Evolutionary conservation across 2,888 invertebrate species (phyloP).

Genomic region (Disparrhopalites patrizii): DNA sequence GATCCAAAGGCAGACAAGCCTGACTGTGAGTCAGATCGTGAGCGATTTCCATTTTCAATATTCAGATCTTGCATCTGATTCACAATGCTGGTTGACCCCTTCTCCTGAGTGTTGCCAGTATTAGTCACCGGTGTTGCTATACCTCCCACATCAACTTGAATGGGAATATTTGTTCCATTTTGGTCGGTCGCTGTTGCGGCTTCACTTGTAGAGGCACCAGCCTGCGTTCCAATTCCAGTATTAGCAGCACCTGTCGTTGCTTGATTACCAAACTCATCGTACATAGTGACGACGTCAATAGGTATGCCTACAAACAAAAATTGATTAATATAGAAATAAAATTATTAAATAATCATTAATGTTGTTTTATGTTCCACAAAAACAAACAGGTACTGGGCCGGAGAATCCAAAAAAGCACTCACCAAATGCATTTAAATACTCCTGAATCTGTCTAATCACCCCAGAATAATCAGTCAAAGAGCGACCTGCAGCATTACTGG

Average conservation of each 20-base stretch:
- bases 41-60: slow-evolving; percentile 3
- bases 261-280: slow-evolving; percentile 43
- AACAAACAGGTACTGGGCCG: neutral
- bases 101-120: too few relatives aligned
- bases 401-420: slow-evolving; percentile 13
- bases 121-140: neutral
- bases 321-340: neutral
- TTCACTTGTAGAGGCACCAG: neutral
- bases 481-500: slow-evolving; percentile 11
- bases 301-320: slow-evolving; percentile 38
- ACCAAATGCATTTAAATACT: slow-evolving; percentile 45
- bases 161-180: neutral
- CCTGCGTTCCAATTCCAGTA: slow-evolving; percentile 1
- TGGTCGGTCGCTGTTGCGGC: neutral
- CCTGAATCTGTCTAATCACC: slow-evolving; percentile 44
- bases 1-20: neutral
- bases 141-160: neutral
- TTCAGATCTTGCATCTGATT: slow-evolving; percentile 26
- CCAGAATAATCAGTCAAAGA: slow-evolving; percentile 38
- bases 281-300: slow-evolving; percentile 46
- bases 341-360: neutral
- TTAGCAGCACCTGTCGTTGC: slow-evolving; percentile 13
- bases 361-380: neutral
- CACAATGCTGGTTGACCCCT: neutral
- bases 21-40: neutral